A percentile compares a stretch with the other conserved stretches of the same genome.
These are phyloP conservation scores for Micropoecilia bifurca DNA, from an alignment of 2,797 vertebrate species.

Conservation along the genomic window DNA sequence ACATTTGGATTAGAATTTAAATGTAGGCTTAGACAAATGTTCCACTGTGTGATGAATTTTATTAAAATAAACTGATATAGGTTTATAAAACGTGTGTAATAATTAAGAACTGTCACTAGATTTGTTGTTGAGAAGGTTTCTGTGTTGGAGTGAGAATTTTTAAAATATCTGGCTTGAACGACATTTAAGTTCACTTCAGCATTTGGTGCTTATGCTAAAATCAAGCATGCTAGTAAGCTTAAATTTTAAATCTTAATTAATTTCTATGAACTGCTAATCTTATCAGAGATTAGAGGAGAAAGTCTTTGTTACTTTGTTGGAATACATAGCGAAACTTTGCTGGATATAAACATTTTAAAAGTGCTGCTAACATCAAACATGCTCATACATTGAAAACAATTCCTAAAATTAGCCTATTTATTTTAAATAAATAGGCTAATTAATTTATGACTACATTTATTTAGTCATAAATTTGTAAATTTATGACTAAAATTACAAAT, in stretches of 20 bases:
- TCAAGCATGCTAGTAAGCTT: not conserved
- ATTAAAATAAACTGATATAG: not conserved
- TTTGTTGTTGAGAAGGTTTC: not conserved
- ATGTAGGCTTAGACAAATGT: not conserved
- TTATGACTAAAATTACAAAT: not conserved
- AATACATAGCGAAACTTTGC: not conserved
- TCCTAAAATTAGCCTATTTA: not conserved
- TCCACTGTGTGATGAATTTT: not conserved
- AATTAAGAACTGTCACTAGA: not conserved
- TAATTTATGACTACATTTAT: too few species aligned
- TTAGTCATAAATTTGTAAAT: too few species aligned
- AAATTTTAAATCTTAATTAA: not conserved
- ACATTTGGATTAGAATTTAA: not conserved
- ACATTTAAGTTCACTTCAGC: not conserved
- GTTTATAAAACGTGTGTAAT: not conserved
- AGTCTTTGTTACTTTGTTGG: not conserved
- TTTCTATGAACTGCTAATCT: not conserved
- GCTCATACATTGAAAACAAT: not conserved
- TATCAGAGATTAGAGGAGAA: not conserved
- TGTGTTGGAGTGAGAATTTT: not conserved
- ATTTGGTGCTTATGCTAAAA: not conserved
- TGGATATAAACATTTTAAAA: too few species aligned
- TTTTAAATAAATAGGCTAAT: too few species aligned
- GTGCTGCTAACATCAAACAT: not conserved
- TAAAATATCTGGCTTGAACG: not conserved